Evolutionary conservation across 2,113 vertebrate species (phyloP), one percentile per base, ranked within the genome.

Genomic region (Siniperca knerii): DNA sequence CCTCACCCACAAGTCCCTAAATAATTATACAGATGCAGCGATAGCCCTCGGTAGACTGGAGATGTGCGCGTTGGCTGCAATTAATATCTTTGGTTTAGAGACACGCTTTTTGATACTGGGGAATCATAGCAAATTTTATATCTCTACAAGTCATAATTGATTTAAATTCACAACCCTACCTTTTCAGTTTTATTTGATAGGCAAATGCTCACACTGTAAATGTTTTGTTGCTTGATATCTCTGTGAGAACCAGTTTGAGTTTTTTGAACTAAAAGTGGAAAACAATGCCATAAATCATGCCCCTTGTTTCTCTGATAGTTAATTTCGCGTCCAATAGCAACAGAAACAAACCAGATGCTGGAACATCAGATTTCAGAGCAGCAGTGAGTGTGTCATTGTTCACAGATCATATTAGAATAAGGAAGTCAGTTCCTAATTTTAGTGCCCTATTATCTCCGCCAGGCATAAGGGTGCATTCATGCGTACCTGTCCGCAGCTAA

Each of bases 1-100:
- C 40, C 77, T 86, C 62, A 13, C 50, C 23, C 18, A 23, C 44
- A 21, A 66, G 48, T 66, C 46, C 23, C 76, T 62, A 62, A 89
- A 89, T 79, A 64, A 81, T 89, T 58, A 29, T 16, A 42, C 70
- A 68, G 79, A 82, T 82, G 80, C 70, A 23, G 75, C 8, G 64
- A 75, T 66, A 57, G 48, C 52, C 44, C 29, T 44, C 37, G 10
- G 29, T 70, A 40, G 66, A 61, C 35, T 4, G 40, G 61, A 62
- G 65, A 60, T 8, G 18, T 21, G n/a, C 1, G 20, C 37, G 64
- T 35, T 40, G 74, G 72, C 55, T 79, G n/a, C 85, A 37, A 85
- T 89, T 87, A 78, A 85, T 81, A 42, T 73, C 10, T 81, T 71
- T 60, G n/a, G 4, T 68, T 58, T 18, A 9, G 44, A 69, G 42